phyloP scores from a whole-genome alignment of 1,140 invertebrate species.

The Heliconius melpomene region DNA sequence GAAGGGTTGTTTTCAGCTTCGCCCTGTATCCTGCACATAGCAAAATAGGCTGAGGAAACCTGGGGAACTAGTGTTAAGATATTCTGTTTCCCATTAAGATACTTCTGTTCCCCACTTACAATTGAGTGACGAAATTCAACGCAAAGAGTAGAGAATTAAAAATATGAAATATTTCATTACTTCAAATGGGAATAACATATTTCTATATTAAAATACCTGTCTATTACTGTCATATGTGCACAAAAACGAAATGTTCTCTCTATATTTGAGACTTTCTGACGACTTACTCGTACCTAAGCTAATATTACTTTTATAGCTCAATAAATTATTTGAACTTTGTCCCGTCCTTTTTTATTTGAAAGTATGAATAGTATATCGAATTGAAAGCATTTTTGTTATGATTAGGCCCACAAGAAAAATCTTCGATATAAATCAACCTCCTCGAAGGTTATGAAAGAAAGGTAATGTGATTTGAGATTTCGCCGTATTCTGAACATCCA shows the following conservation, averaged over 20 bases:
- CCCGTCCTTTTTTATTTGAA: neutral
- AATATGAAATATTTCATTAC: too few species aligned
- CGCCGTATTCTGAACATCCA: conserved; percentile 25
- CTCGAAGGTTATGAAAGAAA: conserved; percentile 29
- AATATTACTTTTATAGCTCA: conserved; percentile 11
- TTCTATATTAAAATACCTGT: neutral
- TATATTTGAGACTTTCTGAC: neutral
- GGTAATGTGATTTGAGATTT: conserved; percentile 29
- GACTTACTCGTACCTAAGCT: neutral
- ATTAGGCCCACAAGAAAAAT: conserved; percentile 27
- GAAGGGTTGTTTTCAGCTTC: too few species aligned
- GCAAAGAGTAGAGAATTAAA: too few species aligned
- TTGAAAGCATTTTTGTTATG: conserved; percentile 25
- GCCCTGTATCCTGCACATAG: too few species aligned
- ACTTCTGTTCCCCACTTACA: too few species aligned
- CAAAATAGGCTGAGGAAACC: too few species aligned
- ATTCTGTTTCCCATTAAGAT: too few species aligned
- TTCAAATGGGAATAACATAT: too few species aligned
- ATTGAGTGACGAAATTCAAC: too few species aligned
- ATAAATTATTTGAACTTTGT: conserved; percentile 13
- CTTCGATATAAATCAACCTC: conserved; percentile 29
- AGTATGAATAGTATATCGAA: conserved; percentile 9
- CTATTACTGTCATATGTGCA: neutral
- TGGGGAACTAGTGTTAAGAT: too few species aligned
- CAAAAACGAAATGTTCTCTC: neutral